A percentile compares a stretch with the other conserved stretches of the same genome.
These are phyloP conservation scores for Oligia fasciuncula DNA, from an alignment of 2,888 invertebrate genomes.

Conservation along the genomic window DNA sequence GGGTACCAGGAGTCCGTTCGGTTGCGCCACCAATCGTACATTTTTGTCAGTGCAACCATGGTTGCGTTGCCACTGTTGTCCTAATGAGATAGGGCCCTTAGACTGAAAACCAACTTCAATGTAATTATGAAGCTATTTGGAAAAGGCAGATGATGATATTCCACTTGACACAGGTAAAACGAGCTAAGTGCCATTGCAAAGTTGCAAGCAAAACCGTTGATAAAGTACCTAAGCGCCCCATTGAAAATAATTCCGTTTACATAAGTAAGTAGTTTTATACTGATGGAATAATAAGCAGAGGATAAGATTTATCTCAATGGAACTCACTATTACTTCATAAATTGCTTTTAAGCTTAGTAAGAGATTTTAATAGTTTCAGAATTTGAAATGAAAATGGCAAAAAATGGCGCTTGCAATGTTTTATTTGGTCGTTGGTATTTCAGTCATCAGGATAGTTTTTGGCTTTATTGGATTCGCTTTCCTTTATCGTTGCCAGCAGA, in stretches of 20 bases:
- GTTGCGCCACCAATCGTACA: neutral
- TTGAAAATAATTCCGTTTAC: constrained; percentile 46
- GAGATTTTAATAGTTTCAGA: neutral
- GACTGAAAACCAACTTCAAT: neutral
- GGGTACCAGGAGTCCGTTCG: neutral
- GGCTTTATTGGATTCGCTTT: neutral
- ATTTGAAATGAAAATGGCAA: neutral
- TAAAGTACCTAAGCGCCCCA: constrained; percentile 19
- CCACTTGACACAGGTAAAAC: constrained; percentile 10
- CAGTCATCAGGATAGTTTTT: neutral
- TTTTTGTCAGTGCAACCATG: neutral
- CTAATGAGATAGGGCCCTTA: neutral
- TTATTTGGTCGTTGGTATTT: constrained; percentile 1
- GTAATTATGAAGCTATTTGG: neutral
- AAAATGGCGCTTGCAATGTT: neutral
- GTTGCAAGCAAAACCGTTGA: constrained; percentile 5
- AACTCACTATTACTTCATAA: constrained; percentile 16
- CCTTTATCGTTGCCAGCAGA: neutral
- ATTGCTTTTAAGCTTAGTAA: constrained; percentile 27
- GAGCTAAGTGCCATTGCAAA: constrained; percentile 10
- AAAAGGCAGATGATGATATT: neutral
- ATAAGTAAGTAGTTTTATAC: constrained; percentile 41
- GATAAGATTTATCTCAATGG: constrained; percentile 14
- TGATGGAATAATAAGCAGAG: constrained; percentile 38
- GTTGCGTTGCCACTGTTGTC: neutral